Base-by-base conservation (phyloP, 1,140 invertebrate species). In the Pogonognathellus flavescens region DNA sequence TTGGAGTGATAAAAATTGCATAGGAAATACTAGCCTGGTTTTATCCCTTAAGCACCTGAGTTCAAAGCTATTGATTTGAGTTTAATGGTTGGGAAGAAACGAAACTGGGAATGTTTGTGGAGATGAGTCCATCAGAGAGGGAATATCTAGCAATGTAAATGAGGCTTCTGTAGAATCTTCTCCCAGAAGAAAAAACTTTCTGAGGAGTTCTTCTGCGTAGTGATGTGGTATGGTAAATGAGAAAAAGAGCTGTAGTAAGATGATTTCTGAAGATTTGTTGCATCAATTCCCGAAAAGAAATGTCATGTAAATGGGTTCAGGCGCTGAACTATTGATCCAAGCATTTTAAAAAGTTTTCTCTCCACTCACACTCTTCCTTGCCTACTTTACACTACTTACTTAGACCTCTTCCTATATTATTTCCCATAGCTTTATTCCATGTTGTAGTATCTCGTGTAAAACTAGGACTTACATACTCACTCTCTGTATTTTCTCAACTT, bases 231-330 rank as follows among this genome's bases (percentile, higher is more conserved):
- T 81, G 55, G 80, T 81, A 81, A 81, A 81, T 81, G 80, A 81
- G 55, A 25, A 84, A 31, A 80, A 85, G 70, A 76, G 41, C 70
- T 76, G 31, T 49, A 76, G 70, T 72, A 84, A 80, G 84, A 85
- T 85, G 84, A 85, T 85, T 85, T 85, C 80, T 72, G 41, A 85
- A 85, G 84, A 85, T 85, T 85, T 85, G 84, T 85, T 85, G 84
- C 80, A 81, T 85, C 76, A 85, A 85, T 85, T 85, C 59, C 70
- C 53, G 70, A 52, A 53, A 85, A 66, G 49, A 85, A 85, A 81
- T 76, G 57, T 84, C 84, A 85, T 85, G 84, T 85, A 85, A 85
- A 85, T 85, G 84, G 84, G 84, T 59, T 85, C 84, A 60, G 53
- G 76, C 80, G 80, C 84, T 85, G 76, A 82, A 82, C 84, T 85